Base-by-base conservation (phyloP, 1,140 invertebrate genomes). In the Mercenaria mercenaria region DNA sequence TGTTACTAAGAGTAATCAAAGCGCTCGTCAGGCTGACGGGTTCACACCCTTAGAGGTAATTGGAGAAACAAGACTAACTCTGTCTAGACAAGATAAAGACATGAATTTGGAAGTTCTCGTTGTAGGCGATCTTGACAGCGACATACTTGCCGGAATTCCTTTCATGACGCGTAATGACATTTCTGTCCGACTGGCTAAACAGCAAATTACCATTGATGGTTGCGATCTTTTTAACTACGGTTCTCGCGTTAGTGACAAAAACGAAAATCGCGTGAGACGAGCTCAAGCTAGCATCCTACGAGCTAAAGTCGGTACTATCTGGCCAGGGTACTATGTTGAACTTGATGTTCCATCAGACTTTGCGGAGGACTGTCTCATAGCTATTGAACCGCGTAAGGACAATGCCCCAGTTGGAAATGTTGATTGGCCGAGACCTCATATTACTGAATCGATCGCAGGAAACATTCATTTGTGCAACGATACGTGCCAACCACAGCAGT, bases 241-340 rank as follows among this genome's bases (percentile, higher is more conserved):
- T 15, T 87, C 82, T 26, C 64, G 87, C 18, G 79, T 77, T 8
- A 3, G 4, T 4, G 20, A 0, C 6, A 18, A 4, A 4, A 20
- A 23, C 23, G 29, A 61, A 0, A 50, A 83, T 64, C 39, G 77
- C 18, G 72, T 91, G 6, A 26, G 67, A 18, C 37, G 50, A 15
- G 79, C 88, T 15, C 64, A 90, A 43, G 76, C 59, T 0, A 2
- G 26, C 26, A 37, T 43, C 11, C 90, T 87, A 11, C 69, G 89
- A 26, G 56, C 32, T 0, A 29, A 79, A 18, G 41, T 82, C 18
- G 32, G 56, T 18, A 88, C 77, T 0, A 11, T 90, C 32, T 91
- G 90, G 91, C 83, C 88, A 41, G 92, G 86, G 15, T 84, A 91
- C 11, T 91, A 80, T 56, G 34, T 91, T 34, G 90, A 92, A 43